A percentile compares a stretch with the other conserved stretches of the same genome.
These are phyloP conservation scores for Cynocephalus volans DNA, from an alignment of 2,113 vertebrate species.

Conservation along the genomic window DNA sequence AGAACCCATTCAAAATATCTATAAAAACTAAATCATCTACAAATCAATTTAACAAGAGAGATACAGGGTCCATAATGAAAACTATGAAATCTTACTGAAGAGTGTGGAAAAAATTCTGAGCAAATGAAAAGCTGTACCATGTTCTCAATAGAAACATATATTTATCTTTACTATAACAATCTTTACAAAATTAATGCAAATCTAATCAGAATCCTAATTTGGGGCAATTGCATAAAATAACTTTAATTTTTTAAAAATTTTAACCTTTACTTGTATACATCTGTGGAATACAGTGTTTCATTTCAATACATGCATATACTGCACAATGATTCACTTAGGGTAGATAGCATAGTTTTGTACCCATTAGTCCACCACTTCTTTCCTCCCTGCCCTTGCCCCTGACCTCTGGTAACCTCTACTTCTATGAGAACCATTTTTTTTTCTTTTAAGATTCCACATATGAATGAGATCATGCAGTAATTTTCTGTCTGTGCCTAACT, in stretches of 20 bases:
- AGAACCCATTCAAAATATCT: not conserved
- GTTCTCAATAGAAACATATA: not conserved
- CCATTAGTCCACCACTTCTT: too few species aligned
- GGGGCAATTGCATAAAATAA: slow-evolving; percentile 37
- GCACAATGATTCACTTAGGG: too few species aligned
- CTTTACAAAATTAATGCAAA: slow-evolving; percentile 21
- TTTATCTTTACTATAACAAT: not conserved
- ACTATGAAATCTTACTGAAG: not conserved
- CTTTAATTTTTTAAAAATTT: not conserved
- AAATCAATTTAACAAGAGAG: slow-evolving; percentile 22
- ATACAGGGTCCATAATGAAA: not conserved
- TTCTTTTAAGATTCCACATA: too few species aligned
- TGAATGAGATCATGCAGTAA: too few species aligned
- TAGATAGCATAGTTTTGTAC: too few species aligned
- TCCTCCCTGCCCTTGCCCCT: too few species aligned
- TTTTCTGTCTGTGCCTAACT: too few species aligned
- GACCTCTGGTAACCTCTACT: too few species aligned
- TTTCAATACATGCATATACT: too few species aligned
- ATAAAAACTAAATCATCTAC: not conserved
- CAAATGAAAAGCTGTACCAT: not conserved
- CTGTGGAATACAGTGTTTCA: too few species aligned
- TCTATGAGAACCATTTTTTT: too few species aligned
- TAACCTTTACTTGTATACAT: too few species aligned
- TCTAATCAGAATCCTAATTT: slow-evolving; percentile 34
- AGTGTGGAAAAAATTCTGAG: not conserved